Base-by-base conservation (phyloP, 37 sponge, comb jelly and placozoan species). In the Diacarnus erythraeanus region DNA sequence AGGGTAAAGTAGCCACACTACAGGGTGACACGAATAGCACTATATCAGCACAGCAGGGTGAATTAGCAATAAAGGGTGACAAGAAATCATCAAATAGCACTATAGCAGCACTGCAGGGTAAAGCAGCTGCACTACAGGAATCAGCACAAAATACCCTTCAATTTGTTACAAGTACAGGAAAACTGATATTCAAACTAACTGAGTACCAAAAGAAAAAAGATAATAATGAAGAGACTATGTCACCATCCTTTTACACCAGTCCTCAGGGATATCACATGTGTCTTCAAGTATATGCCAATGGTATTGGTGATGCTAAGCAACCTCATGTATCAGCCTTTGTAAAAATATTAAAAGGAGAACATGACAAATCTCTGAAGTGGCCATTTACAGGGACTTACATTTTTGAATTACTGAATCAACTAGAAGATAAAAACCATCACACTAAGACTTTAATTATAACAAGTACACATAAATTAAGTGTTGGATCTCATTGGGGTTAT, bases 211-310 rank as follows among this genome's bases (percentile, higher is more conserved):
- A 47, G 36, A 47, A 56, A 25, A 54, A 54, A 29, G 2, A 17
- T 30, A 26, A 74, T 20, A 3, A 26, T 30, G 36, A 22, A 2
- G 8, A 4, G 15, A 23, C 56, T 26, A 71, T 42, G 41, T 56
- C 61, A 2, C 37, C 33, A 25, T 72, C 82, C 27, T 58, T 81
- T 37, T 60, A 74, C 65, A 60, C 74, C 59, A 38, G 37, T 27
- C 56, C 35, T 2, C 36, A 61, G 38, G 82, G 82, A 8, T 81
- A 81, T 72, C 71, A 61, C 43, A 72, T 72, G 65, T 73, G 82
- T 60, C 30, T 81, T n/a, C 25, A n/a, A 27, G 74, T 81, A 3
- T 4, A 63, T 10, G 38, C 82, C 1, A 61, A 61, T 73, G 82
- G 82, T 10, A 2, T 38, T 40, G 74, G 65, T 41, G 29, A 35